phyloP scores from a whole-genome alignment of 2,888 invertebrate species.

The Drosophila subsilvestris region DNA sequence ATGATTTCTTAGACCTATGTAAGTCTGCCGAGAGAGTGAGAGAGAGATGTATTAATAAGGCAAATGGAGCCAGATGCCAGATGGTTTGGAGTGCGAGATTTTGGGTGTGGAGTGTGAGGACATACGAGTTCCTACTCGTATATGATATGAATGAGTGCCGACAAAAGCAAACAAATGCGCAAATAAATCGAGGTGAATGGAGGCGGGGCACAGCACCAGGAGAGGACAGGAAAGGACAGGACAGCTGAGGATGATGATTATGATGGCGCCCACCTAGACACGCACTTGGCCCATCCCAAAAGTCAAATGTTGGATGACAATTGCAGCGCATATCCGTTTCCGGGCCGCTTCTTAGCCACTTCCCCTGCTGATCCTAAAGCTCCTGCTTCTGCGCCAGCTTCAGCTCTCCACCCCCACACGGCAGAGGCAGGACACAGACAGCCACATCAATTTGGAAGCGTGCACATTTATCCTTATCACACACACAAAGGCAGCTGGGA shows the following conservation, averaged over 20 bases:
- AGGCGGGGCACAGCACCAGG: background rate
- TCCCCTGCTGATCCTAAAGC: background rate
- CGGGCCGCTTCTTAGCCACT: constrained; percentile 33
- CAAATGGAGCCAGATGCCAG: constrained; percentile 44
- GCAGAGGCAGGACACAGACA: constrained; percentile 40
- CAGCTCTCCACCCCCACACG: background rate
- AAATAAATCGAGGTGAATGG: constrained; percentile 30
- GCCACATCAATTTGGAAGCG: constrained; percentile 75
- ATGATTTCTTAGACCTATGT: constrained; percentile 28
- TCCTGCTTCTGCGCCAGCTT: background rate
- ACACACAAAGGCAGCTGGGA: constrained; percentile 24
- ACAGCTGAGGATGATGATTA: constrained; percentile 44
- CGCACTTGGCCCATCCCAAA: constrained; percentile 33
- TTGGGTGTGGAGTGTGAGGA: constrained; percentile 3
- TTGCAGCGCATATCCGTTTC: constrained; percentile 78
- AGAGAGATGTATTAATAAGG: constrained; percentile 40
- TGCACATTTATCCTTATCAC: constrained; percentile 78
- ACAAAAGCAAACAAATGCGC: constrained; percentile 46
- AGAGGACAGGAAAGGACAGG: constrained; percentile 19
- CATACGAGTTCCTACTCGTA: no score
- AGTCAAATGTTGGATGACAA: constrained; percentile 64
- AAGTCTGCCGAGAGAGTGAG: background rate
- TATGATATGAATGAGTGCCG: constrained; percentile 42
- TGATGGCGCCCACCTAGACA: constrained; percentile 59
- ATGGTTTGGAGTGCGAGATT: constrained; percentile 8